These are phyloP conservation scores for Bombus haemorrhoidalis DNA, from an alignment of 1,140 invertebrate genomes.

Conservation along the genomic window DNA sequence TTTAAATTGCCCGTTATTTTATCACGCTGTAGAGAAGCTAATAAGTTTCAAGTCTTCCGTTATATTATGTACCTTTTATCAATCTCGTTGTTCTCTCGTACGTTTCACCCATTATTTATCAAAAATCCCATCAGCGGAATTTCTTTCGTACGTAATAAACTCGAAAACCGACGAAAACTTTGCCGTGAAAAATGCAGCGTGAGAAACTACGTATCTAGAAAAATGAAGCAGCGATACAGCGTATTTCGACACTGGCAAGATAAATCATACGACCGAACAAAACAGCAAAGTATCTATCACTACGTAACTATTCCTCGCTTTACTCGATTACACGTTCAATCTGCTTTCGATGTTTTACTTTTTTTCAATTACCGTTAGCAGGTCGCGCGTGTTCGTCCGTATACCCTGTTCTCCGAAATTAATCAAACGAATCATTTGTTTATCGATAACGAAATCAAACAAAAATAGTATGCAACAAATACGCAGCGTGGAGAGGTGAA, in stretches of 20 bases:
- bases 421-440: constrained; percentile 21
- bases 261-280: background rate
- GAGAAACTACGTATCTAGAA: no score
- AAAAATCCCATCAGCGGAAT: background rate
- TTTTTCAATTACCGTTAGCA: background rate
- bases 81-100: no score
- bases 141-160: background rate
- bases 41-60: background rate
- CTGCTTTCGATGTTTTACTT: background rate
- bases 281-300: background rate
- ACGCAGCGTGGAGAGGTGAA: background rate
- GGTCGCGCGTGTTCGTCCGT: background rate
- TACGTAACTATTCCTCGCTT: background rate
- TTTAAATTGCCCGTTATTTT: no score
- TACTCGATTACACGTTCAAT: background rate
- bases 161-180: background rate
- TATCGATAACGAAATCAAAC: constrained; percentile 11
- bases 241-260: background rate
- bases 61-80: no score
- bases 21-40: no score
- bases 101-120: background rate
- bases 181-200: no score
- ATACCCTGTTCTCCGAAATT: background rate
- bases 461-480: background rate
- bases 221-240: background rate